Evolutionary conservation across 2,797 vertebrate species (phyloP).

Genomic region (Hippoglossus hippoglossus): DNA sequence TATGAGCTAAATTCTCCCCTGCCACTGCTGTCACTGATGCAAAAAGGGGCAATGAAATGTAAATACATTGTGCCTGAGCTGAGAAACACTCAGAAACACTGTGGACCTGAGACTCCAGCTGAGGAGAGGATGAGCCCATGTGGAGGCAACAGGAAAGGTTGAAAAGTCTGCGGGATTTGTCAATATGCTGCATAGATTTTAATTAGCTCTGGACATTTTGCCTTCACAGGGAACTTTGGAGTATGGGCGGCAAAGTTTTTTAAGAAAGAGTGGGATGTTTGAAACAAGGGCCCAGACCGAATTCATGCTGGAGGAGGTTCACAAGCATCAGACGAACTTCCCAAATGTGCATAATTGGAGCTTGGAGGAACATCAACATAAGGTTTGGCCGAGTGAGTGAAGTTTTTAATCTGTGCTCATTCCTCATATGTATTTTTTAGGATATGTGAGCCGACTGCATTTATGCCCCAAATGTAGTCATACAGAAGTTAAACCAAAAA

Average conservation of each 20-base stretch:
- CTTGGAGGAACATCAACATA: slow-evolving; percentile 29
- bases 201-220: slow-evolving; percentile 40
- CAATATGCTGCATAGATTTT: slow-evolving; percentile 25
- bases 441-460: not conserved
- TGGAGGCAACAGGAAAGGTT: not conserved
- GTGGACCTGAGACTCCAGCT: slow-evolving; percentile 18
- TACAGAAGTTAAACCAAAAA: too few species aligned
- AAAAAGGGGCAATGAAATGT: slow-evolving; percentile 64
- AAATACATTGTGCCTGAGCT: slow-evolving; percentile 45
- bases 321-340: slow-evolving; percentile 32
- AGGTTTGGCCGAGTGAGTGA: slow-evolving; percentile 7
- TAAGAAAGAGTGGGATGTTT: slow-evolving; percentile 39
- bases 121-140: not conserved
- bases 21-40: slow-evolving; percentile 61
- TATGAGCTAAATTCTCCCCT: slow-evolving; percentile 72
- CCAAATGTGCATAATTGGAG: slow-evolving; percentile 14
- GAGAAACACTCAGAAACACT: slow-evolving; percentile 6
- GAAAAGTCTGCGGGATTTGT: slow-evolving; percentile 7
- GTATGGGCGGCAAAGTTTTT: slow-evolving; percentile 24
- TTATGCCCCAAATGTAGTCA: not conserved
- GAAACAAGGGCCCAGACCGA: slow-evolving; percentile 29
- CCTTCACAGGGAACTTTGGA: slow-evolving; percentile 26
- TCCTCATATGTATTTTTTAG: slow-evolving; percentile 8
- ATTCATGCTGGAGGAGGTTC: slow-evolving; percentile 43
- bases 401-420: slow-evolving; percentile 26